Percentiles rank a stretch among this genome's conserved stretches.
phyloP scores from a whole-genome alignment of 2,888 invertebrate species.

The Portevinia maculata region DNA sequence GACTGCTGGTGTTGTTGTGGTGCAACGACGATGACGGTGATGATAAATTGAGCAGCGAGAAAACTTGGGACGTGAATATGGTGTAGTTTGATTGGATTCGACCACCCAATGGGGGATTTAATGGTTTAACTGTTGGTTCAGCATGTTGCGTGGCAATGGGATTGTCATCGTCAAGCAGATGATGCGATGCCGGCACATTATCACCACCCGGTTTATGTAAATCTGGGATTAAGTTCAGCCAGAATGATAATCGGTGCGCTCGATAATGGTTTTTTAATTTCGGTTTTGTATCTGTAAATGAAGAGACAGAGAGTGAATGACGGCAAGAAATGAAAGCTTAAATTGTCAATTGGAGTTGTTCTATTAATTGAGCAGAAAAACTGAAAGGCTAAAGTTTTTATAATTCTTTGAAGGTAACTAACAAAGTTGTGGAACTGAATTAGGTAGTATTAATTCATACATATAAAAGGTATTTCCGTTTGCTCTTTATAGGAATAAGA shows the following conservation, averaged over 20 bases:
- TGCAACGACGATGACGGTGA: conserved; percentile 81
- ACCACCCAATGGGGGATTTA: conserved; percentile 81
- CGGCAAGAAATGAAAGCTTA: conserved; percentile 48
- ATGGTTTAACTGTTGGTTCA: conserved; percentile 84
- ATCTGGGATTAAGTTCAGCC: conserved; percentile 97
- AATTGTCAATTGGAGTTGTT: conserved; percentile 37
- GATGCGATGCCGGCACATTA: conserved; percentile 92
- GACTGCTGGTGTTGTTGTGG: conserved; percentile 77
- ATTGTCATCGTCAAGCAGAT: conserved; percentile 90
- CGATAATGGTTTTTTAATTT: conserved; percentile 96
- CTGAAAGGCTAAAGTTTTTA: conserved; percentile 10
- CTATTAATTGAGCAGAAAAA: conserved; percentile 1
- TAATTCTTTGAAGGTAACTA: neutral
- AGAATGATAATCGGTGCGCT: conserved; percentile 95
- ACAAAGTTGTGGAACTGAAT: neutral
- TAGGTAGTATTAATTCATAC: too few relatives aligned
- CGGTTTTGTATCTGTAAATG: conserved; percentile 90
- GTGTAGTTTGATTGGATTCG: conserved; percentile 80
- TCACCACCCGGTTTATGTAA: conserved; percentile 94
- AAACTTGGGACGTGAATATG: conserved; percentile 82
- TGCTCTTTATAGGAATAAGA: too few relatives aligned
- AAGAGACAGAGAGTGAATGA: conserved; percentile 56
- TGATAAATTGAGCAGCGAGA: conserved; percentile 82
- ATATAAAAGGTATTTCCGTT: too few relatives aligned
- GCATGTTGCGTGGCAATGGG: conserved; percentile 83